These are phyloP conservation scores for Bolinopsis microptera DNA, from an alignment of 37 sponge, comb jelly and placozoan genomes.

Conservation along the genomic window DNA sequence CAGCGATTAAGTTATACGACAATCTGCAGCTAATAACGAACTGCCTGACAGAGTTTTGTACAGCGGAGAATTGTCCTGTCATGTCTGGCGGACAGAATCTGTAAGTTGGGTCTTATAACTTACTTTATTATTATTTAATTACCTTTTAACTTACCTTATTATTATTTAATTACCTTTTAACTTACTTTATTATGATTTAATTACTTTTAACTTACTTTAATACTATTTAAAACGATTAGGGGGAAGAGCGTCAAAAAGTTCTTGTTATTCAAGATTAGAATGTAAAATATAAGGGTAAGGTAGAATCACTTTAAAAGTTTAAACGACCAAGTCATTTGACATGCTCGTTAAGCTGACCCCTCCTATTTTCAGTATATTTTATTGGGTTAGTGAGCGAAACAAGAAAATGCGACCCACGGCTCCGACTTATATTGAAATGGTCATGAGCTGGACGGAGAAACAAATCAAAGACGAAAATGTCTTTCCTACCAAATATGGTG, in stretches of 20 bases:
- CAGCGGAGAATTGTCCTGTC: conserved; percentile 17
- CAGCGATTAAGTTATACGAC: conserved; percentile 29
- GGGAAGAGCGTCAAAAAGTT: too few relatives aligned
- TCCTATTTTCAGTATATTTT: neutral
- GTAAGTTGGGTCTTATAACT: neutral
- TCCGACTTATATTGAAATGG: conserved; percentile 54
- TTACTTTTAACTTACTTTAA: too few relatives aligned
- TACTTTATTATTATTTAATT: too few relatives aligned
- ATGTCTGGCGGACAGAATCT: conserved; percentile 19
- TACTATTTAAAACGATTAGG: too few relatives aligned
- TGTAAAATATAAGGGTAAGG: too few relatives aligned
- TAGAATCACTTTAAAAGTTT: too few relatives aligned
- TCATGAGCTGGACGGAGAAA: conserved; percentile 50
- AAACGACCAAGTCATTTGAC: too few relatives aligned
- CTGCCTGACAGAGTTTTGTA: conserved; percentile 9
- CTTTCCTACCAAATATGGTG: conserved; percentile 65
- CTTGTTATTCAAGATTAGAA: too few relatives aligned
- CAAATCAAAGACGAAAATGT: conserved; percentile 42
- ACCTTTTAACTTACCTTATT: too few relatives aligned
- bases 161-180: too few relatives aligned
- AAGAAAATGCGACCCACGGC: conserved; percentile 59
- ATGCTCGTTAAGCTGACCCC: too few relatives aligned
- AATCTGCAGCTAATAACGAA: conserved; percentile 20
- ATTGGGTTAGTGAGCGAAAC: conserved; percentile 52
- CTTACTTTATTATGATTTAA: too few relatives aligned